Evolutionary conservation across 2,113 vertebrate species (phyloP).

Genomic region (Lynx canadensis): DNA sequence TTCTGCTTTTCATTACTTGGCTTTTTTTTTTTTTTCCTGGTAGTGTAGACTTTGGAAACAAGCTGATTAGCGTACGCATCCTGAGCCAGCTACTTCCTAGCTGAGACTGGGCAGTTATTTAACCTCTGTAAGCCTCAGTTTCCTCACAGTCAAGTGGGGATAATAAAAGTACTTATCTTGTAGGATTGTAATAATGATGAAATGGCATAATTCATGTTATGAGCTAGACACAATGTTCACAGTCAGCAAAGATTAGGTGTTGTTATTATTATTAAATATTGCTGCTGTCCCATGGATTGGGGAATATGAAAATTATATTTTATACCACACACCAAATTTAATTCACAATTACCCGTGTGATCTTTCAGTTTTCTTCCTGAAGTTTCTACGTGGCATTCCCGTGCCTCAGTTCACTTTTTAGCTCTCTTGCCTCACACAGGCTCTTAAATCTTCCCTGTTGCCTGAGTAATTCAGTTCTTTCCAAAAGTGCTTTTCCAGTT

Average conservation of each 20-base stretch:
- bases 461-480: not conserved
- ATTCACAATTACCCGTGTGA: not conserved
- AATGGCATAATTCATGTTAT: not conserved
- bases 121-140: not conserved
- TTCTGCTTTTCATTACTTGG: not conserved
- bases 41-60: not conserved
- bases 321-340: not conserved
- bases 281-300: not conserved
- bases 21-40: not conserved
- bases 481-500: not conserved
- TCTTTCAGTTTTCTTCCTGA: conserved; percentile 1
- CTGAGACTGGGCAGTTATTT: not conserved
- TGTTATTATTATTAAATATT: not conserved
- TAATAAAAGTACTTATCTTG: not conserved
- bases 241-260: not conserved
- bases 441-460: not conserved
- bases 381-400: not conserved
- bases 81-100: conserved; percentile 3
- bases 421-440: not conserved
- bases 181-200: not conserved
- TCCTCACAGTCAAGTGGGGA: not conserved
- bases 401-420: not conserved
- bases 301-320: not conserved
- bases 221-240: not conserved
- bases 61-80: not conserved